Evolutionary conservation across 2,113 vertebrate species (phyloP), one percentile per base, ranked within the genome.

Genomic region (Lophotis ruficrista): DNA sequence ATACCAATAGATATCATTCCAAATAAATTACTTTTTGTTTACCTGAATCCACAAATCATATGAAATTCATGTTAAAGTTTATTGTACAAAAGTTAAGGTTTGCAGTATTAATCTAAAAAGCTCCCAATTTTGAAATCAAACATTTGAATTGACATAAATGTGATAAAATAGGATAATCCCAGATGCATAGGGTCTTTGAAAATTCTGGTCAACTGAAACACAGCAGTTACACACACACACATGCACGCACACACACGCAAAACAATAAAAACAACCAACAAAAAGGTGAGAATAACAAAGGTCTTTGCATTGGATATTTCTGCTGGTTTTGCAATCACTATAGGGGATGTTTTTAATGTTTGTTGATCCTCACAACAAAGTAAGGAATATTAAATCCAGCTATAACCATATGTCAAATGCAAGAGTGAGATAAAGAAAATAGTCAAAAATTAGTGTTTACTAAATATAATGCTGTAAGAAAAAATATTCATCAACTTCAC

Each of bases 51-150:
- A 95, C 61, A 93, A 94, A 93, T 95, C 35, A 51, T 50, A 88
- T 23, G 4, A 73, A 96, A 89, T 85, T 95, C 77, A 92, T 21
- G 66, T 25, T 90, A 77, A 93, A 85, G 64, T 23, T 94, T 96
- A 73, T 2, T 71, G 61, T 62, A 89, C 53, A 53, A 57, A 96
- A 96, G 68, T 65, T 66, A 35, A 85, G 54, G 90, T 96, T 93
- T 81, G 7, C 38, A 94, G 66, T 88, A 89, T 62, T 91, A 95
- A 91, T 75, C 58, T 83, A 90, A 97, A 96, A 95, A 87, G 31
- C 58, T 86, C 84, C 19, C 27, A 87, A 37, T 6, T 95, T 95
- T 92, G 79, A 68, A 51, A 94, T 80, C 73, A 96, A 96, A 97
- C 37, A 9, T 77, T 92, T 75, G 80, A 96, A 96, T 13, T 87